Percentiles rank a stretch among this genome's conserved stretches.
These are phyloP conservation scores for Fragum sueziense DNA, from an alignment of 2,888 invertebrate species.

Conservation along the genomic window DNA sequence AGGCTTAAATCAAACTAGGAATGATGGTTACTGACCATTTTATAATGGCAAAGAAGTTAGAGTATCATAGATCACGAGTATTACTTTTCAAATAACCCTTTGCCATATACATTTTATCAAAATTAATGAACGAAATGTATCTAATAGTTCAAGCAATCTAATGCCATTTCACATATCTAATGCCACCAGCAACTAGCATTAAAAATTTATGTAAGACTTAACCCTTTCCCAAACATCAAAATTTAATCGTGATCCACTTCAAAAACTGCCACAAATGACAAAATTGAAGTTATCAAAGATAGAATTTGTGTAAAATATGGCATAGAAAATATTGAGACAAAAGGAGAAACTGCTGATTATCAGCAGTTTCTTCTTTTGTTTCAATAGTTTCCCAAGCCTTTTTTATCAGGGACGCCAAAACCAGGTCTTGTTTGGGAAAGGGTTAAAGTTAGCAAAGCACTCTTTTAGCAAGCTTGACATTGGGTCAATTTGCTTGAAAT, in stretches of 20 bases:
- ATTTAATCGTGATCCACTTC: too few relatives aligned
- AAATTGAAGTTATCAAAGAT: too few relatives aligned
- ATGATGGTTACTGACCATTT: background rate
- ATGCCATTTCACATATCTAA: background rate
- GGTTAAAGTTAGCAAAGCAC: too few relatives aligned
- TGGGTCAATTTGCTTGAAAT: too few relatives aligned
- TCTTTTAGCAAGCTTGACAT: too few relatives aligned
- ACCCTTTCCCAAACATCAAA: too few relatives aligned
- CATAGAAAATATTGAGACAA: background rate
- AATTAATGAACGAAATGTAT: background rate
- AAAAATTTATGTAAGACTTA: background rate
- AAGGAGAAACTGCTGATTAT: background rate
- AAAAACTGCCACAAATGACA: too few relatives aligned
- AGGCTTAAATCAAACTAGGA: background rate
- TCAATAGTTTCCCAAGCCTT: too few relatives aligned
- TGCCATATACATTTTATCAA: background rate
- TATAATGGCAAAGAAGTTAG: background rate
- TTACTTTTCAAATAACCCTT: background rate
- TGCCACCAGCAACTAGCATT: background rate
- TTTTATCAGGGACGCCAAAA: too few relatives aligned
- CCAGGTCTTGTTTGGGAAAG: too few relatives aligned
- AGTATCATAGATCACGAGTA: background rate
- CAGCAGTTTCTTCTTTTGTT: constrained; percentile 1
- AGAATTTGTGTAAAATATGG: background rate
- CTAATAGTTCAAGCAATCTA: background rate